Percentiles rank a stretch among this genome's conserved stretches.
Evolutionary conservation across 2,888 invertebrate species (phyloP).

Genomic region (Papilio demoleus): DNA sequence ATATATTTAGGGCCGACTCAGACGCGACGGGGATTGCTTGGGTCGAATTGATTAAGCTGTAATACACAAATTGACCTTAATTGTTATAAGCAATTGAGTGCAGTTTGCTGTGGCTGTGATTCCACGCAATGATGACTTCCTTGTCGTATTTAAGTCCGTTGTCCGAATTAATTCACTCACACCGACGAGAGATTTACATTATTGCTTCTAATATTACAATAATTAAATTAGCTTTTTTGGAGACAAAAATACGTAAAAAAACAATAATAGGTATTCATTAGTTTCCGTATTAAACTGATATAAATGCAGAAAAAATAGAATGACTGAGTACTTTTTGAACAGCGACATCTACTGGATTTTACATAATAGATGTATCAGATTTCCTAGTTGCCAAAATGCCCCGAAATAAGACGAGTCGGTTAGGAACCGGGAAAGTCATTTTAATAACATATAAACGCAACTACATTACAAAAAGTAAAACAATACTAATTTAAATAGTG

Average conservation of each 20-base stretch:
- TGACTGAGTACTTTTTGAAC: neutral
- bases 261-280: neutral
- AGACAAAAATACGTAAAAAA: neutral
- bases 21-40: slow-evolving; percentile 53
- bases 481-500: too few species aligned
- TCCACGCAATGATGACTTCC: slow-evolving; percentile 49
- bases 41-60: slow-evolving; percentile 61
- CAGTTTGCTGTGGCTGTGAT: slow-evolving; percentile 50
- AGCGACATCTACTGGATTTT: neutral
- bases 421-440: too few species aligned
- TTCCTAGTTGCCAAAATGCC: too few species aligned
- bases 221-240: neutral
- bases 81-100: slow-evolving; percentile 53
- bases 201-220: neutral
- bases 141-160: slow-evolving; percentile 40
- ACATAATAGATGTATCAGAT: neutral
- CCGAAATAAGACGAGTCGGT: too few species aligned
- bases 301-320: neutral
- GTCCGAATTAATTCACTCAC: slow-evolving; percentile 34
- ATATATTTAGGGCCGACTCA: slow-evolving; percentile 50
- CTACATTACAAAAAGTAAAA: too few species aligned
- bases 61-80: slow-evolving; percentile 66
- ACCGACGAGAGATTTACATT: slow-evolving; percentile 6
- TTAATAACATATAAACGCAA: too few species aligned
- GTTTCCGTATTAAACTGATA: neutral